These are phyloP conservation scores for Allolobophora icterica DNA, from an alignment of 2,888 invertebrate genomes.

Conservation along the genomic window DNA sequence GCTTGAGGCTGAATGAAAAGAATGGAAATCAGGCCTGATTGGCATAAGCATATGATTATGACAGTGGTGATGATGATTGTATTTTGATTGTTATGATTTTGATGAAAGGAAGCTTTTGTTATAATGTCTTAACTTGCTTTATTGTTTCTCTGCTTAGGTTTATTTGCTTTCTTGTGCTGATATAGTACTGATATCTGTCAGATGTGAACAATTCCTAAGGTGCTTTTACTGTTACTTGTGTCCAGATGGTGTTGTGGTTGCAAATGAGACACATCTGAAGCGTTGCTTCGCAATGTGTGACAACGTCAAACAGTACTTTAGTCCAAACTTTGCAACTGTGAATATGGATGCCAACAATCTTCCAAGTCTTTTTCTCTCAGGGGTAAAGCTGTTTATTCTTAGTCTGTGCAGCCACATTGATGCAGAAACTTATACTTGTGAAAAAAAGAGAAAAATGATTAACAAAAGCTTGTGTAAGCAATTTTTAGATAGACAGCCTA, in stretches of 20 bases:
- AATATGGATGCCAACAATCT: constrained; percentile 35
- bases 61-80: neutral
- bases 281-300: constrained; percentile 18
- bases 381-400: neutral
- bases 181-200: neutral
- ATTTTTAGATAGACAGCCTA: neutral
- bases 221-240: constrained; percentile 1
- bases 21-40: neutral
- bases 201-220: neutral
- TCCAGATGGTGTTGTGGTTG: constrained; percentile 31
- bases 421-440: neutral
- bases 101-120: neutral
- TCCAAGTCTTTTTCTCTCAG: constrained; percentile 18
- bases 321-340: constrained; percentile 24
- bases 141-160: neutral
- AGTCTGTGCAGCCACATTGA: neutral
- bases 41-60: neutral
- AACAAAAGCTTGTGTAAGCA: neutral
- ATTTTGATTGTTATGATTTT: too few relatives aligned
- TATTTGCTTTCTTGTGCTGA: neutral
- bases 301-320: neutral
- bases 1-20: neutral
- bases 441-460: too few relatives aligned
- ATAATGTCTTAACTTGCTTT: neutral
- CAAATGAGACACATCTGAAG: constrained; percentile 22